Evolutionary conservation across 64 coral and sea anemone genomes (phyloP).

Genomic region (Porites lutea): DNA sequence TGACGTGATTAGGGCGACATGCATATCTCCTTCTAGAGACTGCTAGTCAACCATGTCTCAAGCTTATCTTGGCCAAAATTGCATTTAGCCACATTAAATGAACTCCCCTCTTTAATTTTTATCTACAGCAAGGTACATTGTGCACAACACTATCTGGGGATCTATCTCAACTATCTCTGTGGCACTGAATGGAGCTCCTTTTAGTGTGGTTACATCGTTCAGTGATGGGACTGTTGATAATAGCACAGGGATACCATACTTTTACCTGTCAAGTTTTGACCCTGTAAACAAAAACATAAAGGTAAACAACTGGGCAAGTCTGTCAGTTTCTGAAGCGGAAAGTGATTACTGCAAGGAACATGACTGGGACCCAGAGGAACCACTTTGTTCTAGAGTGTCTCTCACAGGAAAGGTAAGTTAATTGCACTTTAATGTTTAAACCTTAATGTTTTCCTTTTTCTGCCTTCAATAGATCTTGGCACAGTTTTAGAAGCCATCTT

Average conservation of each 20-base stretch:
- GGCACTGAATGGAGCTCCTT: conserved; percentile 17
- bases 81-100: not conserved
- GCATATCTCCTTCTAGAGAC: too few species aligned
- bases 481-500: too few species aligned
- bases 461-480: too few species aligned
- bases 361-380: conserved; percentile 27
- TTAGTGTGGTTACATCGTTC: conserved; percentile 26
- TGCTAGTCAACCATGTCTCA: too few species aligned
- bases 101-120: not conserved
- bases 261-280: conserved; percentile 7
- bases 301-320: not conserved
- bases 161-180: conserved; percentile 29
- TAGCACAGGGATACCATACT: conserved; percentile 48
- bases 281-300: not conserved
- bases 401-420: conserved; percentile 34
- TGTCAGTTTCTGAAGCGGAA: conserved; percentile 21
- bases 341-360: conserved; percentile 40
- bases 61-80: too few species aligned
- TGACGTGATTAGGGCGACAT: too few species aligned
- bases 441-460: too few species aligned
- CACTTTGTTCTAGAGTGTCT: conserved; percentile 25
- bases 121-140: conserved; percentile 22
- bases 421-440: not conserved
- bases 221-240: conserved; percentile 31
- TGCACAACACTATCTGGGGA: conserved; percentile 37